These are phyloP conservation scores for Vespertilio murinus DNA, from an alignment of 2,797 vertebrate species.

Conservation along the genomic window DNA sequence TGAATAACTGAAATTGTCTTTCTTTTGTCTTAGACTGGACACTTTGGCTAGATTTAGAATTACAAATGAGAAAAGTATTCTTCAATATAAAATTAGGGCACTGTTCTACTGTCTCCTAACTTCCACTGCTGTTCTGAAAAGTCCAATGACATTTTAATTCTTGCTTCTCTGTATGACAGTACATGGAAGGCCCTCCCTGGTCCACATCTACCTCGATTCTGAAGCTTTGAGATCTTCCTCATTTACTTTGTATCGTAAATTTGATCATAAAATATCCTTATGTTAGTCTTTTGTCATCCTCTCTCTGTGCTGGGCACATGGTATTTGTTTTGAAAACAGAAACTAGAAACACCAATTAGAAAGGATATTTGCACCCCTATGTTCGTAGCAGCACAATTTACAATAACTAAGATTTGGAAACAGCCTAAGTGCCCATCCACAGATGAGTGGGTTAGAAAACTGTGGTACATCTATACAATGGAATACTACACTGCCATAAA, in stretches of 20 bases:
- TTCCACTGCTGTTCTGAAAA: not conserved
- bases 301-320: not conserved
- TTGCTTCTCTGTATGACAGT: not conserved
- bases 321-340: not conserved
- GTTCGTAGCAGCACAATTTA: too few species aligned
- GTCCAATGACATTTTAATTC: not conserved
- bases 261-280: not conserved
- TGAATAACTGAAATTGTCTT: not conserved
- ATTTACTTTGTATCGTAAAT: conserved; percentile 8
- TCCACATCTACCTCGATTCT: not conserved
- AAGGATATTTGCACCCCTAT: too few species aligned
- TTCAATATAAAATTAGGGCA: not conserved
- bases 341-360: too few species aligned
- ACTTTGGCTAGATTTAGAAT: not conserved
- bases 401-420: too few species aligned
- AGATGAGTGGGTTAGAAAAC: too few species aligned
- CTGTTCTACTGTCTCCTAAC: not conserved
- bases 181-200: not conserved
- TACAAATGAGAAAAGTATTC: not conserved
- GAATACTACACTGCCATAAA: too few species aligned
- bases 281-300: not conserved
- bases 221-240: not conserved
- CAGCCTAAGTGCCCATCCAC: too few species aligned
- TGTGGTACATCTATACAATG: too few species aligned
- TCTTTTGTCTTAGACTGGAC: not conserved